Conservation (phyloP, 1,140 invertebrate genomes). For the Drosophila parvula region DNA sequence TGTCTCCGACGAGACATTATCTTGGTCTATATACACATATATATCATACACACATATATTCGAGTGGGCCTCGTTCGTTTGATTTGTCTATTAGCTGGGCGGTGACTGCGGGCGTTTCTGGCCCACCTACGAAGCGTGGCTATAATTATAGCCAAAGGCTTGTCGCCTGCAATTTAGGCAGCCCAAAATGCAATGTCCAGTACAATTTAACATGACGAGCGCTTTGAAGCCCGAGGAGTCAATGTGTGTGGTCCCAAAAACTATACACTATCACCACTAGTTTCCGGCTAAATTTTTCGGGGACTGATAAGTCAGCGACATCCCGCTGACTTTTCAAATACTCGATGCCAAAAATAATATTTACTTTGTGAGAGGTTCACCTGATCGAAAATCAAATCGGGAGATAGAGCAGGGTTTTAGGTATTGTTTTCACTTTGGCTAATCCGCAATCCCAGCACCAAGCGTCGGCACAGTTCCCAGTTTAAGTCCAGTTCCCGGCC, state of each 20-base stretch:
- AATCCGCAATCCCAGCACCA: conserved; percentile 18
- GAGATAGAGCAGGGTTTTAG: conserved; percentile 21
- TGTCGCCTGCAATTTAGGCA: conserved; percentile 70
- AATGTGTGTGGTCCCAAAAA: conserved; percentile 25
- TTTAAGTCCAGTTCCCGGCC: conserved; percentile 14
- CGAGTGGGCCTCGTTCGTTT: conserved; percentile 46
- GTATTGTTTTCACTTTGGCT: conserved; percentile 12
- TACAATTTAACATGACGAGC: conserved; percentile 63
- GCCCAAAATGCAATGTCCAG: conserved; percentile 47
- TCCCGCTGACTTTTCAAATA: conserved; percentile 24
- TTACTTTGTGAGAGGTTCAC: conserved; percentile 15
- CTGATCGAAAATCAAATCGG: conserved; percentile 16
- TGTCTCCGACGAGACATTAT: conserved; percentile 55
- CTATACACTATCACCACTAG: conserved; percentile 14
- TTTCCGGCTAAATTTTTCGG: conserved; percentile 46
- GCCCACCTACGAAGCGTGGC: conserved; percentile 73
- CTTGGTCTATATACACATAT: conserved; percentile 19
- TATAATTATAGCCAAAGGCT: conserved; percentile 80
- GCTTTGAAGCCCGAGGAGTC: conserved; percentile 63
- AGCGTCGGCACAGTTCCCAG: background rate
- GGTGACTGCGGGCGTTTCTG: conserved; percentile 2
- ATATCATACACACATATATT: background rate
- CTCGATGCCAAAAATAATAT: conserved; percentile 11
- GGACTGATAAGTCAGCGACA: conserved; percentile 18
- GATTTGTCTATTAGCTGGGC: conserved; percentile 68